Conservation (phyloP, 2,797 vertebrate species). For the Ataeniobius toweri region DNA sequence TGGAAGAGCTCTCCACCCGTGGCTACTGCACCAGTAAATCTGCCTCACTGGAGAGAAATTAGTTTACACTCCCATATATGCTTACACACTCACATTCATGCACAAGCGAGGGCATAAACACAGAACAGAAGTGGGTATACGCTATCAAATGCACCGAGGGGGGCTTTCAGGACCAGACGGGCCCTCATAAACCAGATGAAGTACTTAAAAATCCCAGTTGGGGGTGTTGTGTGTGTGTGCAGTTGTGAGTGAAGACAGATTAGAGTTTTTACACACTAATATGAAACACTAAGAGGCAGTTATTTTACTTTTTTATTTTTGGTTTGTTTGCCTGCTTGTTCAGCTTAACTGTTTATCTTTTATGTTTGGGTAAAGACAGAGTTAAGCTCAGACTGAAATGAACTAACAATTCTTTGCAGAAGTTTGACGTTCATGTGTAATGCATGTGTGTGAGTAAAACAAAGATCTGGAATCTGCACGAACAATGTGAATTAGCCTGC, state of each 20-base stretch:
- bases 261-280: slow-evolving; percentile 28
- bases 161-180: slow-evolving; percentile 61
- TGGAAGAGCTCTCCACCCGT: slow-evolving; percentile 38
- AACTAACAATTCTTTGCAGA: slow-evolving; percentile 28
- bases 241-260: slow-evolving; percentile 17
- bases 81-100: slow-evolving; percentile 4
- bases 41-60: slow-evolving; percentile 44
- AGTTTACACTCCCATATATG: slow-evolving; percentile 25
- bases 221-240: slow-evolving; percentile 47
- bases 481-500: slow-evolving; percentile 8
- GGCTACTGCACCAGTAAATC: slow-evolving; percentile 55
- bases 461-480: slow-evolving; percentile 21
- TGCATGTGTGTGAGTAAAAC: slow-evolving; percentile 9
- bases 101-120: slow-evolving; percentile 20
- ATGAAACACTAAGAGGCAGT: slow-evolving; percentile 26
- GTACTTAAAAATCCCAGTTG: slow-evolving; percentile 69
- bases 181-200: slow-evolving; percentile 69
- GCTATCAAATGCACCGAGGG: slow-evolving; percentile 61
- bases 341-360: slow-evolving; percentile 26
- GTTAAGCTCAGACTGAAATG: slow-evolving; percentile 19
- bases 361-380: slow-evolving; percentile 11
- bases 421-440: slow-evolving; percentile 2
- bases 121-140: slow-evolving; percentile 19
- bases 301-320: slow-evolving; percentile 15
- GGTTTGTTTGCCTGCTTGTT: slow-evolving; percentile 19